Conservation (phyloP, 2,113 vertebrate species). For the Nycticebus coucang region DNA sequence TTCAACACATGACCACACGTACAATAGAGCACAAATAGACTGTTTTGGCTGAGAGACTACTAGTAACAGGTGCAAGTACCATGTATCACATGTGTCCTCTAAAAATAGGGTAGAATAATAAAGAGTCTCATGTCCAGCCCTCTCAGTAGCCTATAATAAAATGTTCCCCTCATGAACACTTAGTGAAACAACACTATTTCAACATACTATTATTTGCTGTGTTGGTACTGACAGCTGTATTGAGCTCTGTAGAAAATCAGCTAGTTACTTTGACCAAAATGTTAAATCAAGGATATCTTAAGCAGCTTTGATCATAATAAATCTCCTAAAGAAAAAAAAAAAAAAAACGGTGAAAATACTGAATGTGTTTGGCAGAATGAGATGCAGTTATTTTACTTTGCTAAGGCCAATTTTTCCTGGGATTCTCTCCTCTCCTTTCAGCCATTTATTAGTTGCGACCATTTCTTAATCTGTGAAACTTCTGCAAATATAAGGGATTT, state of each 20-base stretch:
- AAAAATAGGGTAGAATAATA: slow-evolving; percentile 76
- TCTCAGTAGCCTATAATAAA: slow-evolving; percentile 35
- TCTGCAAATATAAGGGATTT: not conserved
- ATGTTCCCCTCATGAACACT: slow-evolving; percentile 38
- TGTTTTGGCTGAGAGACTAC: slow-evolving; percentile 54
- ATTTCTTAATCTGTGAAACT: not conserved
- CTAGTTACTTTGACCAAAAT: not conserved
- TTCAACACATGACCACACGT: slow-evolving; percentile 63
- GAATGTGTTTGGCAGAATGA: not conserved
- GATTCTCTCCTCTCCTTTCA: not conserved
- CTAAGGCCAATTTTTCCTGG: not conserved
- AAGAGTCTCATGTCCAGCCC: slow-evolving; percentile 65
- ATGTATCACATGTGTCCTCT: slow-evolving; percentile 70
- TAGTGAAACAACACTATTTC: slow-evolving; percentile 3
- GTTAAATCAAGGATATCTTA: not conserved
- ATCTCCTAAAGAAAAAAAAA: not conserved
- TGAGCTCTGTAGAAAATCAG: not conserved
- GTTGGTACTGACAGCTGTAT: not conserved
- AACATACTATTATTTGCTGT: not conserved
- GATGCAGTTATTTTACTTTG: not conserved
- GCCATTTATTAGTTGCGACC: not conserved
- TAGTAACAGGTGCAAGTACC: slow-evolving; percentile 59
- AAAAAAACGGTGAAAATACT: not conserved
- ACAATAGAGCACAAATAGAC: slow-evolving; percentile 77
- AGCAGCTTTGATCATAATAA: not conserved